phyloP scores from a whole-genome alignment of 2,113 vertebrate genomes.

The Hypocryptadius cinnamomeus region DNA sequence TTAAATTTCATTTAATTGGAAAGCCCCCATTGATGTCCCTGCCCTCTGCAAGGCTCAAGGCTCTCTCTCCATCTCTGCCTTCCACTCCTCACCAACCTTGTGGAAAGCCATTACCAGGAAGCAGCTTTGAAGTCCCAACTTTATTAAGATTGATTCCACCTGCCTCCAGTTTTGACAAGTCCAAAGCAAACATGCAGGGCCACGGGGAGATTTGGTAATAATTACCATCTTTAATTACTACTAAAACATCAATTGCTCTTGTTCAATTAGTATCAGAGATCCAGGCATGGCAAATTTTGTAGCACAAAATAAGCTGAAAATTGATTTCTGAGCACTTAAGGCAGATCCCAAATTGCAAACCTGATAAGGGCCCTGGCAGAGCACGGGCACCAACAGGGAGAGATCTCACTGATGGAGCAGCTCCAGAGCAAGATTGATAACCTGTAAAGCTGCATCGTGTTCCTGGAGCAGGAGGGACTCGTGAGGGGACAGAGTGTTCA shows the following conservation, averaged over 20 bases:
- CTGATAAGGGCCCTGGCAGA: constrained; percentile 66
- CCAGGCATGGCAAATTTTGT: constrained; percentile 68
- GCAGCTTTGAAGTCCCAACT: constrained; percentile 47
- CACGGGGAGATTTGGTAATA: constrained; percentile 76
- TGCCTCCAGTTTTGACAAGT: constrained; percentile 68
- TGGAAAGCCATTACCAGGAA: constrained; percentile 20
- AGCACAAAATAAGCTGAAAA: constrained; percentile 79
- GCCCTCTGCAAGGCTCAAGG: neutral
- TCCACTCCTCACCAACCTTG: neutral
- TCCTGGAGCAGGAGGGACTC: constrained; percentile 31
- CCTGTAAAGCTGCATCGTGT: constrained; percentile 4
- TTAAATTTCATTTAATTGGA: neutral
- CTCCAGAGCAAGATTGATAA: constrained; percentile 55
- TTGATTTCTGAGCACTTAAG: constrained; percentile 73
- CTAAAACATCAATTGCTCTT: constrained; percentile 82
- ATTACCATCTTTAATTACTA: constrained; percentile 81
- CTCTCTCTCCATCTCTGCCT: neutral
- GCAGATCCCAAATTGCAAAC: constrained; percentile 67
- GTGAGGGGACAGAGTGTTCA: neutral
- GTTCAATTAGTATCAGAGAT: constrained; percentile 78
- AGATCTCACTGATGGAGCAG: constrained; percentile 5
- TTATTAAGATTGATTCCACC: constrained; percentile 73
- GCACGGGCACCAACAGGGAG: constrained; percentile 9
- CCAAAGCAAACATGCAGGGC: constrained; percentile 71
- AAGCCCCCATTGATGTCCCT: neutral